A percentile compares a stretch with the other conserved stretches of the same genome.
Evolutionary conservation across 2,797 vertebrate genomes (phyloP).

Genomic region (Scarus forsteni): DNA sequence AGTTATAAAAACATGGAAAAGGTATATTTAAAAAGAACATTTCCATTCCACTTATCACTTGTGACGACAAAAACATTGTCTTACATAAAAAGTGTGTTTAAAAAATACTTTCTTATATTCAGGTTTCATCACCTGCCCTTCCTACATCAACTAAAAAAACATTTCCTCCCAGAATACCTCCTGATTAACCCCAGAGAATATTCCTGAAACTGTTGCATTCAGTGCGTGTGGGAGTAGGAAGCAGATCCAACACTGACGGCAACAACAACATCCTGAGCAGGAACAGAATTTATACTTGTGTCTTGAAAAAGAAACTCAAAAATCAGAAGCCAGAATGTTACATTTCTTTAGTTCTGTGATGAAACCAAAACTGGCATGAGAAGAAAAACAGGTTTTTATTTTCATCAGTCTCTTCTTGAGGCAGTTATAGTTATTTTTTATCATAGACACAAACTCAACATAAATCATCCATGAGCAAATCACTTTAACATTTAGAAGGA

Average conservation of each 20-base stretch:
- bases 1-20: too few relatives aligned
- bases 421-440: too few relatives aligned
- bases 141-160: slow-evolving; percentile 48
- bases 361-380: neutral
- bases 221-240: slow-evolving; percentile 60
- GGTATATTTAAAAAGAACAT: too few relatives aligned
- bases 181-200: slow-evolving; percentile 49
- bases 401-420: too few relatives aligned
- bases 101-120: slow-evolving; percentile 11
- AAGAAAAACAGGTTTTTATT: too few relatives aligned
- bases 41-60: too few relatives aligned
- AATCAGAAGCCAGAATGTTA: slow-evolving; percentile 2
- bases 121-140: slow-evolving; percentile 21
- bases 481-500: too few relatives aligned
- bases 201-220: slow-evolving; percentile 41
- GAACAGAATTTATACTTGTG: neutral
- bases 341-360: neutral
- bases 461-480: neutral
- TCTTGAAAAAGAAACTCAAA: slow-evolving; percentile 10
- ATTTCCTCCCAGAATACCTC: slow-evolving; percentile 58
- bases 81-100: neutral
- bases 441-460: too few relatives aligned
- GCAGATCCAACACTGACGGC: slow-evolving; percentile 36
- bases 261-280: slow-evolving; percentile 41
- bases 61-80: neutral